These are phyloP conservation scores for Poeciliopsis retropinna DNA, from an alignment of 2,113 vertebrate genomes.

Conservation along the genomic window DNA sequence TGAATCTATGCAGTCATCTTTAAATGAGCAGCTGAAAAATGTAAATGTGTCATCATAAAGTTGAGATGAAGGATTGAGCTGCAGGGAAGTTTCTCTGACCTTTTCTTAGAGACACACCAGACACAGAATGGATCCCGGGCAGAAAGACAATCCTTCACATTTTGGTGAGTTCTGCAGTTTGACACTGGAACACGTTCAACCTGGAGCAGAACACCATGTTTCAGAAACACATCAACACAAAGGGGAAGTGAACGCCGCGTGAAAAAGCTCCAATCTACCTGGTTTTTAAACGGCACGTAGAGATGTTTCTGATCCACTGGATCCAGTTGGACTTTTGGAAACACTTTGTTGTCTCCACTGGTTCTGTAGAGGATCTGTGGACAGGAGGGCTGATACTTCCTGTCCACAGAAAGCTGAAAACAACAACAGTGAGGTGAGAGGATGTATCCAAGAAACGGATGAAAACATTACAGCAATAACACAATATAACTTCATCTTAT, in stretches of 20 bases:
- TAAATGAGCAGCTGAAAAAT: constrained; percentile 66
- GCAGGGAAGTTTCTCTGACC: constrained; percentile 51
- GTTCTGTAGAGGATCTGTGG: constrained; percentile 86
- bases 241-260: not conserved
- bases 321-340: constrained; percentile 85
- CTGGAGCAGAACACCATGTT: constrained; percentile 73
- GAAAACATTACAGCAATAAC: no score
- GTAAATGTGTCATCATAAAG: not conserved
- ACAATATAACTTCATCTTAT: no score
- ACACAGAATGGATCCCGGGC: constrained; percentile 90
- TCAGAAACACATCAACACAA: not conserved
- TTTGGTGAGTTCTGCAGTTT: constrained; percentile 77
- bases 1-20: constrained; percentile 62
- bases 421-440: constrained; percentile 17
- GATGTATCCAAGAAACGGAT: not conserved
- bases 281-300: constrained; percentile 83
- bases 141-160: constrained; percentile 80
- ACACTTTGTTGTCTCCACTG: constrained; percentile 81
- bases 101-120: constrained; percentile 81
- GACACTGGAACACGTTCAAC: constrained; percentile 84
- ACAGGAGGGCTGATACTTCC: constrained; percentile 80
- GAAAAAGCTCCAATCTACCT: constrained; percentile 63
- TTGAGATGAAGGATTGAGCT: not conserved
- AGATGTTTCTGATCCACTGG: constrained; percentile 83
- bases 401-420: constrained; percentile 86